Evolutionary conservation across 2,888 invertebrate genomes (phyloP).

Genomic region (Allacma fusca): DNA sequence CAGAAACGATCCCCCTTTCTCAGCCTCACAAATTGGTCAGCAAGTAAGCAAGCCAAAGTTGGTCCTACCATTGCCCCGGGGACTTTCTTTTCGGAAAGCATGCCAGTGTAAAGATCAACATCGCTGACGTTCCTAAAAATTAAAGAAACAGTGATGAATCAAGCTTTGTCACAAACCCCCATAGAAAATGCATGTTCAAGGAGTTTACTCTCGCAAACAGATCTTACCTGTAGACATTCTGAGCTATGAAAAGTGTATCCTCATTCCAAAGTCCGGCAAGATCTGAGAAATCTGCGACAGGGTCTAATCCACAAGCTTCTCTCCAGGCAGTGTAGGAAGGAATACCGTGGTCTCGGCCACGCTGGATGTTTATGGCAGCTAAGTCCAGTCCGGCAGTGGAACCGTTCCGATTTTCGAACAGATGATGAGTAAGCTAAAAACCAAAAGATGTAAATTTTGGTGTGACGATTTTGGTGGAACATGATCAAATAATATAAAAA

Average conservation of each 20-base stretch:
- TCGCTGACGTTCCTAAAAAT: conserved; percentile 73
- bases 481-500: too few relatives aligned
- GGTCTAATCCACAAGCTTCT: conserved; percentile 66
- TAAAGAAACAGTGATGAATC: too few relatives aligned
- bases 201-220: too few relatives aligned
- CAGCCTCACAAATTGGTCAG: conserved; percentile 80
- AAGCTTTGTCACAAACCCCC: too few relatives aligned
- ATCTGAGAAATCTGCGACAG: conserved; percentile 65
- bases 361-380: conserved; percentile 69
- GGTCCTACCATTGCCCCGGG: conserved; percentile 86
- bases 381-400: conserved; percentile 67
- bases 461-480: too few relatives aligned
- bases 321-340: conserved; percentile 68
- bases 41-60: conserved; percentile 84
- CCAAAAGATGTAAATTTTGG: too few relatives aligned
- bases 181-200: too few relatives aligned
- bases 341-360: conserved; percentile 69
- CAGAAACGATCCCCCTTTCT: conserved; percentile 91
- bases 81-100: conserved; percentile 79
- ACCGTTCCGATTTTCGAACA: conserved; percentile 70
- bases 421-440: conserved; percentile 74
- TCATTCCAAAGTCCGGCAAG: conserved; percentile 67
- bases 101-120: conserved; percentile 85
- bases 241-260: conserved; percentile 71
- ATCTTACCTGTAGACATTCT: conserved; percentile 73